Percentiles rank a stretch among this genome's conserved stretches.
These are phyloP conservation scores for Syncerus caffer DNA, from an alignment of 2,797 vertebrate genomes.

Conservation along the genomic window DNA sequence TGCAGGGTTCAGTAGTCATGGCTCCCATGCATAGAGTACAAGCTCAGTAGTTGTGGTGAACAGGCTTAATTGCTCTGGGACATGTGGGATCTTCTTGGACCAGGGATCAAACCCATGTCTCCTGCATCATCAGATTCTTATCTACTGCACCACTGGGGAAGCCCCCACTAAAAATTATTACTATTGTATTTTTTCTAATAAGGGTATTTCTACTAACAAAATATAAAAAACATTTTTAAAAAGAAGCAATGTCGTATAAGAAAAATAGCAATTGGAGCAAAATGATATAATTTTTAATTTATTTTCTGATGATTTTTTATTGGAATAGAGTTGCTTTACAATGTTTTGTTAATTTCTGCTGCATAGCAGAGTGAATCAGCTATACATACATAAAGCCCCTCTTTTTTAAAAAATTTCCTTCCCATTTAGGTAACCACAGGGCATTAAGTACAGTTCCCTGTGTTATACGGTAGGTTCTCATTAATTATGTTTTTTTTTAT, in stretches of 20 bases:
- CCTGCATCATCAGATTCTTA: not conserved
- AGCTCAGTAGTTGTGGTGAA: not conserved
- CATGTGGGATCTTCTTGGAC: not conserved
- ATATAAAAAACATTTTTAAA: not conserved
- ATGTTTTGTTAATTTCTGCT: not conserved
- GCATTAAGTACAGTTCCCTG: not conserved
- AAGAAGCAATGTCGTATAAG: not conserved
- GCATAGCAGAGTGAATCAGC: not conserved
- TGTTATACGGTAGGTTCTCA: not conserved
- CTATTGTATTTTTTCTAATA: not conserved
- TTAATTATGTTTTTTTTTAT: not conserved
- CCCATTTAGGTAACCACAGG: not conserved
- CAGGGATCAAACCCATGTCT: not conserved
- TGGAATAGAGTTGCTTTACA: not conserved
- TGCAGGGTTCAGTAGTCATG: not conserved
- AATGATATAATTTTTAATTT: not conserved
- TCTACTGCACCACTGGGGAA: not conserved
- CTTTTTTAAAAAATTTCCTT: not conserved
- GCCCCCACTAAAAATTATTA: not conserved
- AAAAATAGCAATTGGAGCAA: not conserved
- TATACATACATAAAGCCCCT: not conserved
- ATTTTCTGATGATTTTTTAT: not conserved
- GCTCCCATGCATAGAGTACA: not conserved
- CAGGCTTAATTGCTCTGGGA: not conserved
- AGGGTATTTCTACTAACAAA: not conserved